phyloP scores from a whole-genome alignment of 2,888 invertebrate genomes.

The Lasioglossum lativentre region DNA sequence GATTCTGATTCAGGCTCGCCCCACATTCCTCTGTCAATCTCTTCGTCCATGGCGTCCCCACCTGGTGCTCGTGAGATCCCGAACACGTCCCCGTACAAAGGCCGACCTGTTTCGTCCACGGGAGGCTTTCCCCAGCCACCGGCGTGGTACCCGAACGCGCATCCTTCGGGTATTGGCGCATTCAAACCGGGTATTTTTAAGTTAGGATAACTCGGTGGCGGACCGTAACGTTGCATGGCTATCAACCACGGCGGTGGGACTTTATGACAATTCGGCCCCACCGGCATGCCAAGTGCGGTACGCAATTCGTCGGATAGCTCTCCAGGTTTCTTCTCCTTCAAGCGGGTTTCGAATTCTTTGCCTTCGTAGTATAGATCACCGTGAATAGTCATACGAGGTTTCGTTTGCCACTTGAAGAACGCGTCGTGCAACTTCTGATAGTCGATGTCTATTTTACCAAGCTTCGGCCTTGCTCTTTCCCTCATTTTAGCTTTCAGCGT shows the following conservation, averaged over 20 bases:
- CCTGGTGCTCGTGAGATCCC: constrained; percentile 91
- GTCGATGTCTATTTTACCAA: constrained; percentile 99
- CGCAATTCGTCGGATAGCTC: constrained; percentile 97
- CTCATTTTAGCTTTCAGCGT: constrained; percentile 98
- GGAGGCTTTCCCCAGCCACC: constrained; percentile 99
- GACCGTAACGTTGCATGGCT: constrained; percentile 99
- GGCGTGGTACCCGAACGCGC: constrained; percentile 99
- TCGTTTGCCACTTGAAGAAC: constrained; percentile 99
- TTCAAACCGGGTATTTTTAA: constrained; percentile 98
- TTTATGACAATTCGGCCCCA: constrained; percentile 96
- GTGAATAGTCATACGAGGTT: constrained; percentile 99
- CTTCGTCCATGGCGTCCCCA: constrained; percentile 91
- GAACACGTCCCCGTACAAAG: constrained; percentile 99
- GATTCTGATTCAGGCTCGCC: constrained; percentile 92
- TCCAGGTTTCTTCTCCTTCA: constrained; percentile 99
- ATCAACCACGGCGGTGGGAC: constrained; percentile 98
- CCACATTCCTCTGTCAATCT: constrained; percentile 97
- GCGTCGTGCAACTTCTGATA: constrained; percentile 99
- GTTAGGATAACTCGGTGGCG: constrained; percentile 99
- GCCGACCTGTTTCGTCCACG: constrained; percentile 98
- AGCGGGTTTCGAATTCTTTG: constrained; percentile 98
- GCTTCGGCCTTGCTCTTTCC: constrained; percentile 97
- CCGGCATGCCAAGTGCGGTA: constrained; percentile 99
- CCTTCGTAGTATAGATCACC: constrained; percentile 99
- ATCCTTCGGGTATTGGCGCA: constrained; percentile 98